Base-by-base conservation (phyloP, 1,140 invertebrate species). In the Linepithema humile region DNA sequence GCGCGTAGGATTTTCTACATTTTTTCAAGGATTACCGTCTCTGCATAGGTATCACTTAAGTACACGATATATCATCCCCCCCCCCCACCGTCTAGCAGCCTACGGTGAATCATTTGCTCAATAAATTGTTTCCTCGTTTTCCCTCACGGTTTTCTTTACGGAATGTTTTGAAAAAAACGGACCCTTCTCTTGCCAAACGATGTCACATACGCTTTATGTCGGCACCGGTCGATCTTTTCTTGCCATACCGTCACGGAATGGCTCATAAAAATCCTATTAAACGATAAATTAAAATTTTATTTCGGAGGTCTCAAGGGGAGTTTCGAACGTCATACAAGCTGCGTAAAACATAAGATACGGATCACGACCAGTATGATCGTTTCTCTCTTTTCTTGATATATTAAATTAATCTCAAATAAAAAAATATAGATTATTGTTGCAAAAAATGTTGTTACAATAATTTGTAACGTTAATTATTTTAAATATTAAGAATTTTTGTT, bases 261-360 rank as follows among this genome's bases (percentile, higher is more conserved):
- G 35, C 45, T 70, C 45, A 32, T 15, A 55, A 82, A 82, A 48
- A 74, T 82, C 35, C 55, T 67, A 88, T 85, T 83, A 88, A 67
- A 45, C 72, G 59, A 88, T 88, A 88, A 88, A 88, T 85, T 88
- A 88, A 88, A 88, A 85, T 74, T 80, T 85, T 23, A 86, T 70
- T 57, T 20, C 50, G 12, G 15, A 35, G 17, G 2, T 65, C 38
- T 80, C 20, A 64, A 67, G 64, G 65, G 40, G 29, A 38, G 2
- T 2, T 32, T 64, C 10, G 26, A 50, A 45, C 15, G 23, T 29
- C 12, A 35, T 57, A 48, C 20, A 29, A 10, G 50, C 55, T 59
- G 38, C 29, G 4, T 50, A 62, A 82, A 73, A 74, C 26, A 43
- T 0, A 20, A 69, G 5, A 4, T 10, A 59, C 53, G n/a, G 35